Evolutionary conservation across 2,797 vertebrate genomes (phyloP), one percentile per base, ranked within the genome.

Genomic region (Sebastes itinus): DNA sequence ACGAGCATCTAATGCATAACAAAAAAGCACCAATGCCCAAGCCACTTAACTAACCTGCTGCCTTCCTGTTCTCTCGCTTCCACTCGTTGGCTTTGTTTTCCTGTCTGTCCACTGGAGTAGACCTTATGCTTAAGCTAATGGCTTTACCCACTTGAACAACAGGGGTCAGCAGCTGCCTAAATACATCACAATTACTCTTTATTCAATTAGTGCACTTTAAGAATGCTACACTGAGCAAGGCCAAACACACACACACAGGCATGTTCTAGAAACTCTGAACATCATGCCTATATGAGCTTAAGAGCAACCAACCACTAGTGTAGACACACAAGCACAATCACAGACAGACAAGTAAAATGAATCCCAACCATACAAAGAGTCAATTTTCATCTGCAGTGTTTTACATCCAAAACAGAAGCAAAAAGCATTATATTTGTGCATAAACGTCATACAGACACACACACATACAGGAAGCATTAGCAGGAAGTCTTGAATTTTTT

Each of bases 141-240:
- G 85, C 72, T 91, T 92, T 79, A 87, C 56, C 71, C 84, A 89
- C 82, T 81, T 58, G 74, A 90, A 88, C 88, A 90, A 88, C 88
- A 83, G 76, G 88, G 92, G 83, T 92, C 92, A 92, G 88, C 87
- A 84, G 78, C 89, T 89, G 90, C 86, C 82, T 91, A 89, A 94
- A 92, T 81, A 82, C 87, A 92, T 93, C 82, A 86, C 86, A 91
- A 92, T 93, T 91, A 88, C 64, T 71, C 82, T 83, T 89, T 80
- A 91, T 92, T 89, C 77, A 92, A 93, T 94, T 90, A 92, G 83
- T 58, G 63, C 76, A 58, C 82, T 89, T 80, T 76, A 52, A 78
- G 73, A 68, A 59, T 12, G 42, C 70, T 67, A 75, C 46, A 35
- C 72, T 14, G 74, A 78, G 63, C 54, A 49, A n/a, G 23, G 20